phyloP scores from a whole-genome alignment of 2,113 vertebrate genomes.

The Pongo pygmaeus region DNA sequence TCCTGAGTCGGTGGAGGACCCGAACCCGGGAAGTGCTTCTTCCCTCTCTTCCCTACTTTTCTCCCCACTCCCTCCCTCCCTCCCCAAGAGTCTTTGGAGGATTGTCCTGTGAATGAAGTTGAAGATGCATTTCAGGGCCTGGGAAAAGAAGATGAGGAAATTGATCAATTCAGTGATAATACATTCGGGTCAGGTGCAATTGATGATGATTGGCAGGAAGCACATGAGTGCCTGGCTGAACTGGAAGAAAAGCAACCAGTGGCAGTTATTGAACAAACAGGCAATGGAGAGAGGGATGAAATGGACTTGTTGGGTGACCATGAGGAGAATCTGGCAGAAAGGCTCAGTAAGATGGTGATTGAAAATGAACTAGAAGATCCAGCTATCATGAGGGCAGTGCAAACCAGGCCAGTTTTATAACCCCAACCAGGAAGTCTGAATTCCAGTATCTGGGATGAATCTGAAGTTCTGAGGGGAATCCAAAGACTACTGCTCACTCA shows the following conservation, averaged over 20 bases:
- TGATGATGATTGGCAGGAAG: constrained; percentile 97
- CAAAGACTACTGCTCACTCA: constrained; percentile 88
- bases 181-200: too few relatives aligned
- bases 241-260: constrained; percentile 83
- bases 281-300: constrained; percentile 80
- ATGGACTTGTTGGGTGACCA: constrained; percentile 85
- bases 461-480: constrained; percentile 84
- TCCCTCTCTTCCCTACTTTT: too few relatives aligned
- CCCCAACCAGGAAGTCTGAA: too few relatives aligned
- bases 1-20: too few relatives aligned
- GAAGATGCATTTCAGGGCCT: too few relatives aligned
- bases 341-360: constrained; percentile 91
- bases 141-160: too few relatives aligned
- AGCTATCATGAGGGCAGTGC: constrained; percentile 85
- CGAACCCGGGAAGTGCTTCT: too few relatives aligned
- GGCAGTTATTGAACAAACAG: constrained; percentile 43
- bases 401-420: constrained; percentile 74
- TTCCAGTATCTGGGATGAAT: constrained; percentile 92
- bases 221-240: constrained; percentile 92
- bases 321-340: constrained; percentile 90
- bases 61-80: too few relatives aligned
- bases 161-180: too few relatives aligned
- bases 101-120: too few relatives aligned
- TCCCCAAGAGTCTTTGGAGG: too few relatives aligned
- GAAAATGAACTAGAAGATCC: constrained; percentile 93